Percentiles rank a stretch among this genome's conserved stretches.
These are phyloP conservation scores for Drosophila ezoana DNA, from an alignment of 2,888 invertebrate species.

Conservation along the genomic window DNA sequence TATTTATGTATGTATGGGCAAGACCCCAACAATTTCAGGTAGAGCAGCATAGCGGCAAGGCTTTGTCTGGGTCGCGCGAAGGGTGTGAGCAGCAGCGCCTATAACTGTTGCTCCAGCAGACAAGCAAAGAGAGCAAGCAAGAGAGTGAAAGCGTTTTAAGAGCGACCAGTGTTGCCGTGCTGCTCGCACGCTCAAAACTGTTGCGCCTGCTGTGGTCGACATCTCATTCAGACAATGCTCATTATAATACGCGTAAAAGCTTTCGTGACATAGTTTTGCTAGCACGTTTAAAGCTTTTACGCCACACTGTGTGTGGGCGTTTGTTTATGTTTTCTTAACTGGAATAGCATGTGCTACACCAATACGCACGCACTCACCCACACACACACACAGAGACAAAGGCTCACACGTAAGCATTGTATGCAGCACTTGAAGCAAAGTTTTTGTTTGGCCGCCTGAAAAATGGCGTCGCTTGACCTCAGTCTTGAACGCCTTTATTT, in stretches of 20 bases:
- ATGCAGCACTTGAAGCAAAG: slow-evolving; percentile 50
- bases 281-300: slow-evolving; percentile 64
- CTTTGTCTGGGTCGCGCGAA: slow-evolving; percentile 67
- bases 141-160: slow-evolving; percentile 8
- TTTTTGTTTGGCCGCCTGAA: slow-evolving; percentile 73
- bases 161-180: slow-evolving; percentile 67
- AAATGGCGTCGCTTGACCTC: slow-evolving; percentile 75
- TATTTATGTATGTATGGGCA: slow-evolving; percentile 19
- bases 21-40: slow-evolving; percentile 57
- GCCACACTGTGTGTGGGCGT: slow-evolving; percentile 65
- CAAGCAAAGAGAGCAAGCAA: slow-evolving; percentile 14
- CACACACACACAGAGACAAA: slow-evolving; percentile 19
- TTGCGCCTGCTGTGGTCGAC: slow-evolving; percentile 56
- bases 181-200: slow-evolving; percentile 60
- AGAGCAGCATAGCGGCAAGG: slow-evolving; percentile 42
- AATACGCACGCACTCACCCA: slow-evolving; percentile 23
- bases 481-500: slow-evolving; percentile 50
- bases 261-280: slow-evolving; percentile 69
- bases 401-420: slow-evolving; percentile 14
- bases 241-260: slow-evolving; percentile 64
- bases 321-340: slow-evolving; percentile 74
- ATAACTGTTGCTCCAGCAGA: slow-evolving; percentile 69
- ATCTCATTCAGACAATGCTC: slow-evolving; percentile 40
- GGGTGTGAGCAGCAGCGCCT: slow-evolving; percentile 50
- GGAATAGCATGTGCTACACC: slow-evolving; percentile 64